phyloP scores from a whole-genome alignment of 2,113 vertebrate species.

The Psettodes erumei region DNA sequence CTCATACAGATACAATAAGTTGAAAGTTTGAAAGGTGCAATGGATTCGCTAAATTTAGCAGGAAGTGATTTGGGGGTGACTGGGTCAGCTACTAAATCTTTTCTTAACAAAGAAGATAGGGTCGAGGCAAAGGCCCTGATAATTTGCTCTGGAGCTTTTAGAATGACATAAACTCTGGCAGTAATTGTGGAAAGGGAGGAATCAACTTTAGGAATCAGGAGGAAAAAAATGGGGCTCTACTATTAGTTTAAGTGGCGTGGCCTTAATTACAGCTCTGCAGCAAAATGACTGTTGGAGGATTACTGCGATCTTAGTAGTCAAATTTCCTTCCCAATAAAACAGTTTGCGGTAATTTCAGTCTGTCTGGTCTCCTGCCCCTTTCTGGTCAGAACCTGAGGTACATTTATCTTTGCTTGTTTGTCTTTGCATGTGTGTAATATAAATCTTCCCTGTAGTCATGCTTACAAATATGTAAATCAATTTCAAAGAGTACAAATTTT shows the following conservation, averaged over 20 bases:
- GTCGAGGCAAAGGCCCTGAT: neutral
- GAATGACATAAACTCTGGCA: neutral
- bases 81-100: neutral
- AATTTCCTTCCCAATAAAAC: neutral
- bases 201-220: too few relatives aligned
- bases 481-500: too few relatives aligned
- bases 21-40: neutral
- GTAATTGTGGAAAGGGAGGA: neutral
- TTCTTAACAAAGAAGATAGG: neutral
- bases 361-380: too few relatives aligned
- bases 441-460: too few relatives aligned
- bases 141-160: neutral
- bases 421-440: too few relatives aligned
- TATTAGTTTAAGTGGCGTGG: neutral
- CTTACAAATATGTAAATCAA: too few relatives aligned
- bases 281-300: neutral
- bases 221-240: neutral
- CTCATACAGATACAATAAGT: neutral
- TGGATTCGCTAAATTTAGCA: too few relatives aligned
- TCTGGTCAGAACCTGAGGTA: too few relatives aligned
- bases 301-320: neutral
- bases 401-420: too few relatives aligned
- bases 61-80: neutral
- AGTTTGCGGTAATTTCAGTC: too few relatives aligned
- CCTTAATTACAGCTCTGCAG: neutral